Base-by-base conservation (phyloP, 2,113 vertebrate species). In the Elaphurus davidianus region DNA sequence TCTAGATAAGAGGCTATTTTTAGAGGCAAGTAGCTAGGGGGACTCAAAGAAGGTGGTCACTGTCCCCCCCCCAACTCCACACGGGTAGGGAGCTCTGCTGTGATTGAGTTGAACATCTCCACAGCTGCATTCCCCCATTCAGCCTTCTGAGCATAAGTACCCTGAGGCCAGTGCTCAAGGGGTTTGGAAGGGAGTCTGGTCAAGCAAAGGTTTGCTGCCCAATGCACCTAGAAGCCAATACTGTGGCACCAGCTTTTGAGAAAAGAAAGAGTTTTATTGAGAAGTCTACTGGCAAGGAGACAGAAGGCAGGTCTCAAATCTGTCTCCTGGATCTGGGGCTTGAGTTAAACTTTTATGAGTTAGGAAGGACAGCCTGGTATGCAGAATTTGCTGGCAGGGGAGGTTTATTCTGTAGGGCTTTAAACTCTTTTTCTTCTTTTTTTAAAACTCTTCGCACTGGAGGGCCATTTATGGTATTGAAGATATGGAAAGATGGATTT, bases 11-110 rank as follows among this genome's bases (percentile, higher is more conserved):
- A 88, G n/a, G 25, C 3, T 50, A 1, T 52, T 60, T 93, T 83
- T 1, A 50, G n/a, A 83, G 36, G 33, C 19, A 57, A 87, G 1
- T 33, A 71, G 7, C 28, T 14, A 55, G 59, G 6, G 7, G 7
- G 12, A 21, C 21, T 0, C 17, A 28, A 21, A 52, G 11, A 40
- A 6, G 10, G 16, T 11, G 36, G 47, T 14, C 17, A 8, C 40
- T 47, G 13, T 21, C 16, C 12, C 2, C 17, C 6, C 17, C 50
- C 15, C 50, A 0, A 1, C 15, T n/a, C 4, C 55, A 19, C 12
- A 25, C 0, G 3, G 21, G 15, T 23, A 40, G 67, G 40, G 54
- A 54, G 30, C 13, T 87, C 52, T 64, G 28, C 10, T 92, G 30
- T 25, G 5, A 86, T 2, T 33, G 45, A 8, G 1, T n/a, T 17